Evolutionary conservation across 2,113 vertebrate species (phyloP).

Genomic region (Chaetops frenatus): DNA sequence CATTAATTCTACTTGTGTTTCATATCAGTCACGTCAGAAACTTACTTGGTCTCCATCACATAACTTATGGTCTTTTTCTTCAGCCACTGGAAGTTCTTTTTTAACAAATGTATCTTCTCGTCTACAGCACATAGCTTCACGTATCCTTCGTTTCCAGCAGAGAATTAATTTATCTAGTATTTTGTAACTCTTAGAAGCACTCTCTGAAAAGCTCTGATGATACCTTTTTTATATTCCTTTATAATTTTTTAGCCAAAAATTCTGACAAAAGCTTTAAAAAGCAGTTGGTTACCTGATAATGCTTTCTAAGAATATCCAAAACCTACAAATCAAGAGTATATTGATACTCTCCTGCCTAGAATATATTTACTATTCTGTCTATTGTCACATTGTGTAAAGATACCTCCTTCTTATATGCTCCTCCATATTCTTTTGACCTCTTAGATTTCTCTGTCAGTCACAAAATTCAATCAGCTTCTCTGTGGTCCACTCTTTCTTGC

Average conservation of each 20-base stretch:
- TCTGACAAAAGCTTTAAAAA: background rate
- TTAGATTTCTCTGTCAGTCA: background rate
- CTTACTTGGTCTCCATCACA: background rate
- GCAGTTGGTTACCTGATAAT: background rate
- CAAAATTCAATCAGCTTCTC: background rate
- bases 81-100: background rate
- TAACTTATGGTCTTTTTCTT: background rate
- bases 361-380: background rate
- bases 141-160: background rate
- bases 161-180: background rate
- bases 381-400: background rate
- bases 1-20: background rate
- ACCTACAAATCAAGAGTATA: fast-evolving
- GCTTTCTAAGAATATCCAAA: background rate
- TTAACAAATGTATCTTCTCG: background rate
- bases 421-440: background rate
- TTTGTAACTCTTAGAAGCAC: background rate
- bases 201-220: background rate
- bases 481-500: background rate
- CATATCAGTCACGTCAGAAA: background rate
- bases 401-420: background rate
- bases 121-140: background rate
- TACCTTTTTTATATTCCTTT: background rate
- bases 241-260: background rate
- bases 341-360: background rate